A percentile compares a stretch with the other conserved stretches of the same genome.
phyloP scores from a whole-genome alignment of 2,797 vertebrate genomes.

The Chaenodraco wilsoni region DNA sequence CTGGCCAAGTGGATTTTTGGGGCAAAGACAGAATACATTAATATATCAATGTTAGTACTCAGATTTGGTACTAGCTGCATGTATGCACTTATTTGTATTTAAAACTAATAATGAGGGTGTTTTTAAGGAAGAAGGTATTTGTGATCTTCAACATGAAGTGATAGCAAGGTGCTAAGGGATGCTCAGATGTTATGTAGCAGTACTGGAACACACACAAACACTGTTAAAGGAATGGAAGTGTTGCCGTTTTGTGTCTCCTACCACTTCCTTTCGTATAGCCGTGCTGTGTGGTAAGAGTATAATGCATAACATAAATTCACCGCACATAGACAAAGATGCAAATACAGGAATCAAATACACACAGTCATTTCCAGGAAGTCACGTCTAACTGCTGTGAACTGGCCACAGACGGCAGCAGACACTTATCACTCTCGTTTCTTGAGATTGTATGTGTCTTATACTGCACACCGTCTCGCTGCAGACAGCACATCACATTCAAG shows the following conservation, averaged over 20 bases:
- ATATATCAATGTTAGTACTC: not conserved
- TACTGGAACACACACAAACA: slow-evolving; percentile 34
- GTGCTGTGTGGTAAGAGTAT: slow-evolving; percentile 75
- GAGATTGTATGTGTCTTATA: slow-evolving; percentile 63
- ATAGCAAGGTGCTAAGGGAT: slow-evolving; percentile 23
- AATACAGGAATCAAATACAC: slow-evolving; percentile 73
- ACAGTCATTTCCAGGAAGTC: slow-evolving; percentile 84
- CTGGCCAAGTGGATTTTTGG: slow-evolving; percentile 14
- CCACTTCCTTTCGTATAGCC: slow-evolving; percentile 81
- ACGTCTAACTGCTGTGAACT: slow-evolving; percentile 72
- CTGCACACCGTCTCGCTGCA: slow-evolving; percentile 52
- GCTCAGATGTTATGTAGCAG: slow-evolving; percentile 45
- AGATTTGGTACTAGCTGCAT: not conserved
- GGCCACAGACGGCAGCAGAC: slow-evolving; percentile 74
- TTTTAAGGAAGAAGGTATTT: slow-evolving; percentile 8
- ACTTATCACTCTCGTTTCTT: slow-evolving; percentile 77
- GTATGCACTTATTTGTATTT: not conserved
- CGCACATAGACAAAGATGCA: slow-evolving; percentile 69
- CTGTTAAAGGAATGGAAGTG: slow-evolving; percentile 69
- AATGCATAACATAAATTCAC: slow-evolving; percentile 79
- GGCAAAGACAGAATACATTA: slow-evolving; percentile 12
- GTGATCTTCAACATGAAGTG: slow-evolving; percentile 25
- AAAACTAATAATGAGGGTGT: not conserved
- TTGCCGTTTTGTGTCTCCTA: slow-evolving; percentile 73
- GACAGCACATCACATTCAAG: slow-evolving; percentile 59